Percentiles rank a stretch among this genome's conserved stretches.
Evolutionary conservation across 2,113 vertebrate species (phyloP).

Genomic region (Coptodon rendalli): DNA sequence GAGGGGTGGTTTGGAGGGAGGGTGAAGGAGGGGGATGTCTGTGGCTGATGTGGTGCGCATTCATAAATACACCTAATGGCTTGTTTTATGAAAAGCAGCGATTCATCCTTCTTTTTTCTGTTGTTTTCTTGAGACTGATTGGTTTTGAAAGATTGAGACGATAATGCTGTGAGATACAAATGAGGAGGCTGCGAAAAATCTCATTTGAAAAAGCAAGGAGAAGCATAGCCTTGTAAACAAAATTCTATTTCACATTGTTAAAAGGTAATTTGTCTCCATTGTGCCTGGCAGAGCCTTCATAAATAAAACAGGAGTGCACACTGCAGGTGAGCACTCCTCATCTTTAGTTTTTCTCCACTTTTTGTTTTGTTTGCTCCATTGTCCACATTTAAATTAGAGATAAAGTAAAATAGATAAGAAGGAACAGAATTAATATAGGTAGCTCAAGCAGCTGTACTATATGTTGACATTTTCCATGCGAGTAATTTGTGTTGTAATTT

Average conservation of each 20-base stretch:
- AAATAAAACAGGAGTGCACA: slow-evolving; percentile 69
- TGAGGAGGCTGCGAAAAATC: slow-evolving; percentile 68
- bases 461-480: not conserved
- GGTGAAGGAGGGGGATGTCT: not conserved
- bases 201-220: slow-evolving; percentile 71
- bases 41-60: slow-evolving; percentile 18
- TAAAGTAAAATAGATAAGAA: slow-evolving; percentile 24
- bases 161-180: slow-evolving; percentile 73
- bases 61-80: slow-evolving; percentile 63
- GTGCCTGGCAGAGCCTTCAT: slow-evolving; percentile 67
- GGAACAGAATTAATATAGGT: not conserved
- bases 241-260: slow-evolving; percentile 80
- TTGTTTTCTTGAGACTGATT: slow-evolving; percentile 60
- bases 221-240: slow-evolving; percentile 74
- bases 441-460: not conserved
- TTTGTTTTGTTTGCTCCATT: slow-evolving; percentile 19
- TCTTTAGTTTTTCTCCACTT: slow-evolving; percentile 5
- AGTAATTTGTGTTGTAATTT: not conserved
- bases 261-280: slow-evolving; percentile 78
- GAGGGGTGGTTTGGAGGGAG: not conserved
- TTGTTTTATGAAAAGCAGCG: slow-evolving; percentile 57
- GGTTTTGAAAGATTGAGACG: slow-evolving; percentile 71
- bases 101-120: slow-evolving; percentile 28
- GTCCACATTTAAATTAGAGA: slow-evolving; percentile 48
- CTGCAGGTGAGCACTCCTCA: slow-evolving; percentile 60